Conservation (phyloP, 2,797 vertebrate species). For the Zalophus californianus region DNA sequence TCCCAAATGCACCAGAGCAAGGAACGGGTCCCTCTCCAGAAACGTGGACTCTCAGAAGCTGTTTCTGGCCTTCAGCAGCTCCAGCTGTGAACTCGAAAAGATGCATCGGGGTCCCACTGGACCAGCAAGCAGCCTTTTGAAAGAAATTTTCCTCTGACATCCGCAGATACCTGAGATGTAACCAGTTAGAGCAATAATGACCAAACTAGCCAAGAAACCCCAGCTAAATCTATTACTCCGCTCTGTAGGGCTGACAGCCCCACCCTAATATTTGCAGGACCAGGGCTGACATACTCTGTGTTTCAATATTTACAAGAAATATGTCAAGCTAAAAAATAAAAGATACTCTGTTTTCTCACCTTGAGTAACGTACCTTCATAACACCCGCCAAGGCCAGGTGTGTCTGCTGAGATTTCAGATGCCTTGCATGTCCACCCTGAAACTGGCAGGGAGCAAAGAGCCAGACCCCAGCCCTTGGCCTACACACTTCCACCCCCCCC, state of each 20-base stretch:
- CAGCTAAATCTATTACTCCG: background rate
- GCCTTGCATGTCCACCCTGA: background rate
- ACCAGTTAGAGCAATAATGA: background rate
- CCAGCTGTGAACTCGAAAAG: background rate
- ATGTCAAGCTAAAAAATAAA: background rate
- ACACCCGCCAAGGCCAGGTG: background rate
- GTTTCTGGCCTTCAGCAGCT: background rate
- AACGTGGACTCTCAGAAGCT: background rate
- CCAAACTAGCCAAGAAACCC: background rate
- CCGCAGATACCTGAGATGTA: background rate
- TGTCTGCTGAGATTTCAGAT: background rate
- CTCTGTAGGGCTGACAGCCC: background rate
- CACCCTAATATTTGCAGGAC: background rate
- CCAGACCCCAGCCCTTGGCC: background rate
- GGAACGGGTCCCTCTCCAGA: background rate
- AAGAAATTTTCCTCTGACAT: background rate
- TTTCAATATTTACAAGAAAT: constrained; percentile 57
- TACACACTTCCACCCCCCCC: too few species aligned
- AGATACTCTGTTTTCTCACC: background rate
- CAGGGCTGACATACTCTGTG: background rate
- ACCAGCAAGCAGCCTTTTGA: background rate
- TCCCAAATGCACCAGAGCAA: background rate
- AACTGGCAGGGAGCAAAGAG: background rate
- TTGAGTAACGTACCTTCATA: background rate
- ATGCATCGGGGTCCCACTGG: background rate